phyloP scores from a whole-genome alignment of 2,113 vertebrate species.

The Heterotilapia buettikoferi region DNA sequence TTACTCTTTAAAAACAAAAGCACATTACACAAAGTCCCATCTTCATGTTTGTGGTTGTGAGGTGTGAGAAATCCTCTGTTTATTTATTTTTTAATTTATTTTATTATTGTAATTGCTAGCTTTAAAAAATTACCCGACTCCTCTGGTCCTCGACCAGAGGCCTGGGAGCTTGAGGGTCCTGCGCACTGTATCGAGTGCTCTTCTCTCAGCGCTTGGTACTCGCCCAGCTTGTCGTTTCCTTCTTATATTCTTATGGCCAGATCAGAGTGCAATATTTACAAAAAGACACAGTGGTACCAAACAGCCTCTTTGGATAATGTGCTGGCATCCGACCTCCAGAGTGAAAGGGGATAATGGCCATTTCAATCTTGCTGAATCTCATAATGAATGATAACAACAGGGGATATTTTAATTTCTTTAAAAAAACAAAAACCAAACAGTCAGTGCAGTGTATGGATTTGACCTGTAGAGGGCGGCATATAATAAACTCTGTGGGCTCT shows the following conservation, averaged over 20 bases:
- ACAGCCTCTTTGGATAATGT: not conserved
- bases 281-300: not conserved
- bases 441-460: not conserved
- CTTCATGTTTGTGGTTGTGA: not conserved
- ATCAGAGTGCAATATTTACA: not conserved
- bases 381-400: not conserved
- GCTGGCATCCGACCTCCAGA: not conserved
- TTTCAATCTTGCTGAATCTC: not conserved
- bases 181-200: not conserved
- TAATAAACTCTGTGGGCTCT: not conserved
- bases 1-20: not conserved
- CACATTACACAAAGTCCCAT: not conserved
- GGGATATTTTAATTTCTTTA: not conserved
- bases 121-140: not conserved
- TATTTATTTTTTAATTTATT: rapidly evolving
- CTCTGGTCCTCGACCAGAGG: not conserved
- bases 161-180: not conserved
- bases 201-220: not conserved
- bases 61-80: not conserved
- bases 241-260: not conserved
- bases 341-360: not conserved
- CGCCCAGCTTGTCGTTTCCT: not conserved
- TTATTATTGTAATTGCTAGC: not conserved
- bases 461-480: conserved; percentile 42
- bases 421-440: not conserved